Base-by-base conservation (phyloP, 2,797 vertebrate genomes). In the Echiichthys vipera region DNA sequence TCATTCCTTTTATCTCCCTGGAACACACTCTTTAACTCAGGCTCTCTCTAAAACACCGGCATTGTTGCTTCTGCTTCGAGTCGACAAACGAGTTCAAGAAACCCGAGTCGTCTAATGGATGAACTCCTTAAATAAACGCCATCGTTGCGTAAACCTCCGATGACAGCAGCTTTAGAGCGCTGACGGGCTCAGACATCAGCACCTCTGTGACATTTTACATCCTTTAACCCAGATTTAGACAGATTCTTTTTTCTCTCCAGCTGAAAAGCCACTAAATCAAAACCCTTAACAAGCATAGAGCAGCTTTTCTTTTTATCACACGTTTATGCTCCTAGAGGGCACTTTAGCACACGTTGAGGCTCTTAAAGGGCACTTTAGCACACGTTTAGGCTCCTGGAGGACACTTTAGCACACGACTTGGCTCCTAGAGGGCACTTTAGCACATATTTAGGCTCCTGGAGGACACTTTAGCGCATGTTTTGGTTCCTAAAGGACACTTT, bases 51-150 rank as follows among this genome's bases (percentile, higher is more conserved):
- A 72, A 36, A 70, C 50, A 24, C 63, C 17, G 39, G 58, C 58
- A 58, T 69, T 85, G 74, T 79, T 69, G 67, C 54, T 27, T 53
- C 65, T 1, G 15, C 74, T 74, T 83, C 63, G 62, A 50, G 67
- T 65, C 86, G 82, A 89, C 85, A 71, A 79, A 89, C 84, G 75
- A 83, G 63, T 77, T 50, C 10, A 40, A 55, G 67, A 65, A 84
- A 83, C 84, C 78, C 53, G 70, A 77, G 67, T 77, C 59, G 79
- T 86, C 72, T 86, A 74, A 89, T 87, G 88, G 80, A 84, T 80
- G 59, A 83, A 72, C 65, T 63, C 55, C 45, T 77, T 61, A 75
- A 91, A 88, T 81, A 76, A 87, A 85, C 61, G 11, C 47, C 75
- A 55, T 78, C 18, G 34, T 83, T 83, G 78, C 2, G 49, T 55